Percentiles rank a stretch among this genome's conserved stretches.
phyloP scores from a whole-genome alignment of 2,888 invertebrate genomes.

The Oeneis ivallda region DNA sequence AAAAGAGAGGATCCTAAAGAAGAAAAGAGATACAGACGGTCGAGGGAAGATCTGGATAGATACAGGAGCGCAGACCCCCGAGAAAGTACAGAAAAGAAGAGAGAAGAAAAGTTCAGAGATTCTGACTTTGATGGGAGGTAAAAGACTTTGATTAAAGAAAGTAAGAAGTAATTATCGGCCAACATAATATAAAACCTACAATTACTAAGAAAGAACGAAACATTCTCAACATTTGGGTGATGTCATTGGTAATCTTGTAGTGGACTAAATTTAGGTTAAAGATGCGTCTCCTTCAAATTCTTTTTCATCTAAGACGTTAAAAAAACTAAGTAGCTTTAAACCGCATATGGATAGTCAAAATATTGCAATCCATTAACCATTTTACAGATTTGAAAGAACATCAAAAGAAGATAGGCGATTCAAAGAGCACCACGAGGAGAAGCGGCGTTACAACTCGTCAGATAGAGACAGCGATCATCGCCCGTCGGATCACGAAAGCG shows the following conservation, averaged over 20 bases:
- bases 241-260: background rate
- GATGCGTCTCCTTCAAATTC: background rate
- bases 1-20: constrained; percentile 62
- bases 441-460: constrained; percentile 81
- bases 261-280: background rate
- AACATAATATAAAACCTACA: too few species aligned
- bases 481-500: constrained; percentile 66
- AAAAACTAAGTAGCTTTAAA: background rate
- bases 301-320: background rate
- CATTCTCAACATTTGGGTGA: background rate
- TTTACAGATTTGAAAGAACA: constrained; percentile 57
- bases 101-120: constrained; percentile 52
- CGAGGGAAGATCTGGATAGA: constrained; percentile 59
- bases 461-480: constrained; percentile 77
- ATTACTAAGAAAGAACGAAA: too few species aligned
- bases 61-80: constrained; percentile 56
- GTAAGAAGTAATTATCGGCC: background rate
- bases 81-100: constrained; percentile 56
- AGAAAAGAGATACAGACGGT: constrained; percentile 55
- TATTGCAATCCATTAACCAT: background rate
- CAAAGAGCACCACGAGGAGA: constrained; percentile 63
- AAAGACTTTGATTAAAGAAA: constrained; percentile 17
- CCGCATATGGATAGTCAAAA: background rate
- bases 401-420: constrained; percentile 61
- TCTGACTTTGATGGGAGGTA: constrained; percentile 57